These are phyloP conservation scores for Trogon surrucura DNA, from an alignment of 2,113 vertebrate genomes.

Conservation along the genomic window DNA sequence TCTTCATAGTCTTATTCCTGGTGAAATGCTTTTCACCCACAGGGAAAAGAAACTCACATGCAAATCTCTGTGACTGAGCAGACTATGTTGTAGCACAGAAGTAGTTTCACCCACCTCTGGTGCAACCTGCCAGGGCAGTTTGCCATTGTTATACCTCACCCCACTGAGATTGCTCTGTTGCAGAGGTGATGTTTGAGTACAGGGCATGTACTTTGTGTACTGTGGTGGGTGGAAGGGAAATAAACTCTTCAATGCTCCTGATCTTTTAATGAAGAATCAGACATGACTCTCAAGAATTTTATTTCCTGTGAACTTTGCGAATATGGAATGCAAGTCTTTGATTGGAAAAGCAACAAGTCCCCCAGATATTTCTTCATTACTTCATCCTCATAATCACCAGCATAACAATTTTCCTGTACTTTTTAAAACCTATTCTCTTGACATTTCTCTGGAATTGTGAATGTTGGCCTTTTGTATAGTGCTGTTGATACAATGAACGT, in stretches of 20 bases:
- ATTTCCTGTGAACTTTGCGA: neutral
- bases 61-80: neutral
- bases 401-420: neutral
- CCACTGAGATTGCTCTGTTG: neutral
- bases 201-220: neutral
- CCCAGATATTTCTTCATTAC: neutral
- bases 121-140: neutral
- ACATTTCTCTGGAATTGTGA: neutral
- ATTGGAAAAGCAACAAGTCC: neutral
- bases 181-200: neutral
- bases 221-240: neutral
- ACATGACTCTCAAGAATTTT: neutral
- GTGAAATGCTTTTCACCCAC: neutral
- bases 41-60: neutral
- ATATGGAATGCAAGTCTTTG: neutral
- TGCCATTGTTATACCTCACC: neutral
- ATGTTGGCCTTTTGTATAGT: neutral
- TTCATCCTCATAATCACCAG: neutral
- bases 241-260: neutral
- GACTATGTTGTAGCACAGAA: neutral
- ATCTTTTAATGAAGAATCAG: neutral
- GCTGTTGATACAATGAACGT: neutral
- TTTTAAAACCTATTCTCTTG: neutral
- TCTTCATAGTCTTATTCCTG: neutral
- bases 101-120: neutral